Base-by-base conservation (phyloP, 2,888 invertebrate species). In the Drosophila stalkeri region DNA sequence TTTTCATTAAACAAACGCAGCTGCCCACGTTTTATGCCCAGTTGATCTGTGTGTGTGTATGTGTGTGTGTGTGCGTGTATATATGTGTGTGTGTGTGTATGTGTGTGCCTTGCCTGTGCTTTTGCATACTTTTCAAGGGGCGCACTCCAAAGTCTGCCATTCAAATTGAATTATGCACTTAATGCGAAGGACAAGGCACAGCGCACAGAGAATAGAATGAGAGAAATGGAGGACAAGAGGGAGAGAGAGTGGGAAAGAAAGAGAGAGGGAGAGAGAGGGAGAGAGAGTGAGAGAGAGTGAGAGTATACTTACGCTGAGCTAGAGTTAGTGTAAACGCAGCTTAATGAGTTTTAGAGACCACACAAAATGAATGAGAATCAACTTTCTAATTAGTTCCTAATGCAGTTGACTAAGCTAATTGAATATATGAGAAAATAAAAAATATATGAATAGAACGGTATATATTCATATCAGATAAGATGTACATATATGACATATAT, bases 91-190 rank as follows among this genome's bases (percentile, higher is more conserved):
- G 44, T 49, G 33, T 35, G 41, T 56, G 52, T 35, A 47, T 33
- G 63, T 52, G 41, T 51, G 43, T 31, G 37, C 33, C 37, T 46
- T 61, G 68, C 55, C 57, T 61, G 62, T 80, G 83, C 80, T 77
- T 86, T 86, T 86, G 87, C 87, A 86, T 84, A 89, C 87, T 84
- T 78, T 82, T 72, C 31, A 81, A 75, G 62, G 64, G 69, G 74
- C 78, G 74, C 78, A 87, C 81, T 82, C 51, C 76, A 82, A 75
- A 82, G 80, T 74, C 74, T 64, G 66, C 64, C 55, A 64, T 73
- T 71, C 69, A 83, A 85, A 89, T 85, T 85, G 89, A 85, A 86
- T 85, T 85, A 85, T 85, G 89, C 84, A 89, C 86, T 89, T 79
- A 86, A 86, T 82, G 60, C 52, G 54, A 52, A 55, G 55, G 55